Evolutionary conservation across 1,140 invertebrate species (phyloP).

Genomic region (Drosophila watanabei): DNA sequence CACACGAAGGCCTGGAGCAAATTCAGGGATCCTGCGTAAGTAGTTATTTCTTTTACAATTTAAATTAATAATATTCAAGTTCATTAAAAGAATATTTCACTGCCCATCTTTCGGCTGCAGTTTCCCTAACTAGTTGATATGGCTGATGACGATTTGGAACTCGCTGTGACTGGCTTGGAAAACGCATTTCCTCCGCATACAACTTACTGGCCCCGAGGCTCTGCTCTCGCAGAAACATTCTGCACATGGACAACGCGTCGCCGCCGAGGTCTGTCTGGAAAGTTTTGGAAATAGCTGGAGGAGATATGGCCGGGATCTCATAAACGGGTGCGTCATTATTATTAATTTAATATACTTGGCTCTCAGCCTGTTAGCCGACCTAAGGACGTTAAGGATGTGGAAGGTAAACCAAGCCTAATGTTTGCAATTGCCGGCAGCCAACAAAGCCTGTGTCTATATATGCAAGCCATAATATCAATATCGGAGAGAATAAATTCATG

Average conservation of each 20-base stretch:
- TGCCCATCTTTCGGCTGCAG: not conserved
- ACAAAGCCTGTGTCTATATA: not conserved
- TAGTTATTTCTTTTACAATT: not conserved
- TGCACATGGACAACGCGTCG: constrained; percentile 9
- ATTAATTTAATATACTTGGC: constrained; percentile 41
- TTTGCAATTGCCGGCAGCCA: constrained; percentile 1
- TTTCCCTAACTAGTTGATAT: constrained; percentile 54
- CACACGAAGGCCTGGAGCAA: no score
- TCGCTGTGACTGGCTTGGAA: constrained; percentile 20
- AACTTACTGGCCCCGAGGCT: constrained; percentile 17
- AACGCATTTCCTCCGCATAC: constrained; percentile 28
- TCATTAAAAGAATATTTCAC: not conserved
- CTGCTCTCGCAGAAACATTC: constrained; percentile 9
- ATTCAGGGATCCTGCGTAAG: no score
- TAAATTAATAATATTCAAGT: not conserved
- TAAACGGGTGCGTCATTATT: constrained; percentile 32
- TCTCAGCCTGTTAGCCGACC: constrained; percentile 21
- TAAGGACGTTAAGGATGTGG: not conserved
- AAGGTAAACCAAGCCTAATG: constrained; percentile 10
- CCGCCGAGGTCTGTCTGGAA: constrained; percentile 27
- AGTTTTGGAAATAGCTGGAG: constrained; percentile 19
- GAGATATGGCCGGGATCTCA: constrained; percentile 12
- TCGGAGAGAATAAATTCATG: constrained; percentile 15
- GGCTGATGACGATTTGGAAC: constrained; percentile 28
- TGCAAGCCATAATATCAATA: constrained; percentile 46